phyloP scores from a whole-genome alignment of 2,888 invertebrate species.

The Campoletis raptor region DNA sequence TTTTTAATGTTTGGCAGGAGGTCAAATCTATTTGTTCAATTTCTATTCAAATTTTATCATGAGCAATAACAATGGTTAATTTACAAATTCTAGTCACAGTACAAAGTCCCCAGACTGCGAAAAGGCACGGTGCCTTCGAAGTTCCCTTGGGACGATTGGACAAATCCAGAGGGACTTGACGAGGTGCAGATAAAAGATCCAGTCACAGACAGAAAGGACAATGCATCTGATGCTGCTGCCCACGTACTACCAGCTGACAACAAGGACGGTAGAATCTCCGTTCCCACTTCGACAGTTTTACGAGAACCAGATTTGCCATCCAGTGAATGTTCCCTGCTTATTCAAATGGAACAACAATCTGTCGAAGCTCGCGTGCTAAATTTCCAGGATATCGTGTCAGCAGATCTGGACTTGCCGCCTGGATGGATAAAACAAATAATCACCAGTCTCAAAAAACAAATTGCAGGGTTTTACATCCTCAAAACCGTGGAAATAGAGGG shows the following conservation, averaged over 20 bases:
- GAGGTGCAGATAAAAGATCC: neutral
- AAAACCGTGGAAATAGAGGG: neutral
- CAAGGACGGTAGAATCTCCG: neutral
- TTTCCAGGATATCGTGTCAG: neutral
- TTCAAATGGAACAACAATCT: neutral
- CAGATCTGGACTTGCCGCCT: neutral
- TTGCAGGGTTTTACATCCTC: neutral
- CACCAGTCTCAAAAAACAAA: no score
- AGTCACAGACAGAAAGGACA: neutral
- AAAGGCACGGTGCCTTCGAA: slow-evolving; percentile 16
- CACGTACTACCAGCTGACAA: neutral
- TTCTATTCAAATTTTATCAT: no score
- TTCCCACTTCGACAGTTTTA: neutral
- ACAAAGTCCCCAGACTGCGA: neutral
- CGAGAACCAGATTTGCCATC: no score
- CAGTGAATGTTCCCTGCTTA: neutral
- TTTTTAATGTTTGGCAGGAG: neutral
- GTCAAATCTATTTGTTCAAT: no score
- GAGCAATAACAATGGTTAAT: neutral
- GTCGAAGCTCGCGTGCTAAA: no score
- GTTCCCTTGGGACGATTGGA: slow-evolving; percentile 8
- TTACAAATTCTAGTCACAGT: neutral
- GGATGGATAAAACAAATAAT: neutral
- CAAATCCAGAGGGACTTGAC: neutral
- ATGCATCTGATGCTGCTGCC: neutral